Conservation (phyloP, 2,113 vertebrate species). For the Piprites chloris region DNA sequence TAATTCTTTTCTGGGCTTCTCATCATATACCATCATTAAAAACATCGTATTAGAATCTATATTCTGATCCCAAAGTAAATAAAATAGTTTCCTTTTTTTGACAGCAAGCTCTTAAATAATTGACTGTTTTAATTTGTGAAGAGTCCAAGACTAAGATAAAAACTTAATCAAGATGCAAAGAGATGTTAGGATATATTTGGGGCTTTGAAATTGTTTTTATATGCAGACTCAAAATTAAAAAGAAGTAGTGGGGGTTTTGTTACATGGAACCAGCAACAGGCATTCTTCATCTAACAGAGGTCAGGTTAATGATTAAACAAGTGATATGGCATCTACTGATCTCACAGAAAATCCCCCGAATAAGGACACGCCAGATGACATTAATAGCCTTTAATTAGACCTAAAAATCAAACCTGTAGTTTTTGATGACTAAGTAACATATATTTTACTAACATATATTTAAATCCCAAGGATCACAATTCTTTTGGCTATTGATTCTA, state of each 20-base stretch:
- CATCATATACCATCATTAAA: not conserved
- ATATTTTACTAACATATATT: not conserved
- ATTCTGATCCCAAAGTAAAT: not conserved
- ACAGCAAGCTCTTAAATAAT: not conserved
- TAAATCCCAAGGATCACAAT: not conserved
- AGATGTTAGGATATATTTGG: not conserved
- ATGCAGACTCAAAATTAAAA: not conserved
- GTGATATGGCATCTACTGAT: not conserved
- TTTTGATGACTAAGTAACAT: not conserved
- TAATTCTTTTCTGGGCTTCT: not conserved
- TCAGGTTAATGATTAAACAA: not conserved
- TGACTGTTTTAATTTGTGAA: not conserved
- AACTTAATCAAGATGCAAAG: not conserved
- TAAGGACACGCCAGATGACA: not conserved
- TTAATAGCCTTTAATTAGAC: not conserved
- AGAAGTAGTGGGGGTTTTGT: not conserved
- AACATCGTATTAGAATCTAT: not conserved
- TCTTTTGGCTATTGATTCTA: not conserved
- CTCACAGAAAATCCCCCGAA: not conserved
- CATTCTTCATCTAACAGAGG: not conserved
- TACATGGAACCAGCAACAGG: not conserved
- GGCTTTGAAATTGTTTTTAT: not conserved
- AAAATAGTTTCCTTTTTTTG: not conserved
- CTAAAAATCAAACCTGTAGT: not conserved
- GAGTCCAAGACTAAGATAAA: not conserved